Percentiles rank a stretch among this genome's conserved stretches.
These are phyloP conservation scores for Distichodus sexfasciatus DNA, from an alignment of 2,797 vertebrate genomes.

Conservation along the genomic window DNA sequence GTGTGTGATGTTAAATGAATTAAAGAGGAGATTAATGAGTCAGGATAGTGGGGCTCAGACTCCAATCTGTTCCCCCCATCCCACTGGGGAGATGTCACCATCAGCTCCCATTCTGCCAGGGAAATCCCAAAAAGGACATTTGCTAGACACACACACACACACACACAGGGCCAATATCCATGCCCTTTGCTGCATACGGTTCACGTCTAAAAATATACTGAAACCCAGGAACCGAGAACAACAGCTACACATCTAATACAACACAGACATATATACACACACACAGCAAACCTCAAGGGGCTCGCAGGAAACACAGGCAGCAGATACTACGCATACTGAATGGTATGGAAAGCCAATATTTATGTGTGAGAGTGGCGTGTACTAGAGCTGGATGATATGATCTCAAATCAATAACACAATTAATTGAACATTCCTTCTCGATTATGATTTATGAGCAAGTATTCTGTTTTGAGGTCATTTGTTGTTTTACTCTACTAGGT, in stretches of 20 bases:
- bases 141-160: neutral
- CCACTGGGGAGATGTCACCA: conserved; percentile 56
- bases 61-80: conserved; percentile 70
- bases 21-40: conserved; percentile 78
- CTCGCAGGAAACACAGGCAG: conserved; percentile 23
- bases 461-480: too few relatives aligned
- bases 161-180: conserved; percentile 1
- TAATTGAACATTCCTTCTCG: too few relatives aligned
- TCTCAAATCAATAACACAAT: too few relatives aligned
- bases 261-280: conserved; percentile 6
- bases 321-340: conserved; percentile 21
- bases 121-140: conserved; percentile 36
- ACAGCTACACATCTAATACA: conserved; percentile 18
- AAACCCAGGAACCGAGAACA: too few relatives aligned
- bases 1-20: conserved; percentile 62
- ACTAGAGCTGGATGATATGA: too few relatives aligned
- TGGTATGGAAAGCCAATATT: conserved; percentile 8
- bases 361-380: conserved; percentile 24
- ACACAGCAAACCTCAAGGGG: conserved; percentile 18
- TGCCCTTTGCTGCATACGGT: too few relatives aligned
- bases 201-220: neutral
- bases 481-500: too few relatives aligned
- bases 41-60: conserved; percentile 70
- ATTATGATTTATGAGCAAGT: too few relatives aligned
- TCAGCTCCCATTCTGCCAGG: conserved; percentile 68